Percentiles rank a stretch among this genome's conserved stretches.
These are phyloP conservation scores for Pseudochirops corinnae DNA, from an alignment of 2,797 vertebrate genomes.

Conservation along the genomic window DNA sequence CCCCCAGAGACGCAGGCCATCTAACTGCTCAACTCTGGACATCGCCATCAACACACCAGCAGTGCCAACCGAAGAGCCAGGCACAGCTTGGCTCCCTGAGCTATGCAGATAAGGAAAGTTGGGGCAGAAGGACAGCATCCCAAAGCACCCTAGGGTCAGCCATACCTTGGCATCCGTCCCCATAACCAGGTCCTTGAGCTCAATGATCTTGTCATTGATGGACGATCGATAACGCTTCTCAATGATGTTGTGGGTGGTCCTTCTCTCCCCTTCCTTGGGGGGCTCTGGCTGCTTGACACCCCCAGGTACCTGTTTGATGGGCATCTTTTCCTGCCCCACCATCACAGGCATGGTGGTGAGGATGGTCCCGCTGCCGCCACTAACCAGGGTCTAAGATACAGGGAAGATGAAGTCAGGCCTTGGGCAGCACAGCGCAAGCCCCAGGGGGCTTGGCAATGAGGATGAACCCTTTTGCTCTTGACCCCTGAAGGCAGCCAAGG, in stretches of 20 bases:
- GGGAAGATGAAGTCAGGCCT: not conserved
- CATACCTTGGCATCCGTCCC: constrained; percentile 96
- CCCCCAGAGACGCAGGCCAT: not conserved
- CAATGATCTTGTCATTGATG: constrained; percentile 98
- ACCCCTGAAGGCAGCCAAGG: not conserved
- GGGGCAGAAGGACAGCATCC: not conserved
- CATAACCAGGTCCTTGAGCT: constrained; percentile 97
- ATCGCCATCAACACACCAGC: not conserved
- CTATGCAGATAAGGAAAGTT: not conserved
- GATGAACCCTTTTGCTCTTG: not conserved
- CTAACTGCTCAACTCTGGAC: not conserved
- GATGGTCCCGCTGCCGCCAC: constrained; percentile 92
- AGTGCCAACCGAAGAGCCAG: not conserved
- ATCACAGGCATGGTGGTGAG: constrained; percentile 95
- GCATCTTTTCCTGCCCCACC: constrained; percentile 96
- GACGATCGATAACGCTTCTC: constrained; percentile 98
- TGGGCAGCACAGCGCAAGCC: not conserved
- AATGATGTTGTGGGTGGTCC: constrained; percentile 98
- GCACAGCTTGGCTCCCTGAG: not conserved
- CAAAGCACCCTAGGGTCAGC: not conserved
- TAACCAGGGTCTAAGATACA: constrained; percentile 91
- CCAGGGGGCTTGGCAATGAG: not conserved
- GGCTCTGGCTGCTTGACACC: constrained; percentile 87
- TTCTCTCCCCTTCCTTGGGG: constrained; percentile 95
- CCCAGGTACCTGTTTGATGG: constrained; percentile 96